A percentile compares a stretch with the other conserved stretches of the same genome.
phyloP scores from a whole-genome alignment of 2,797 vertebrate genomes.

The Carcharodon carcharias region DNA sequence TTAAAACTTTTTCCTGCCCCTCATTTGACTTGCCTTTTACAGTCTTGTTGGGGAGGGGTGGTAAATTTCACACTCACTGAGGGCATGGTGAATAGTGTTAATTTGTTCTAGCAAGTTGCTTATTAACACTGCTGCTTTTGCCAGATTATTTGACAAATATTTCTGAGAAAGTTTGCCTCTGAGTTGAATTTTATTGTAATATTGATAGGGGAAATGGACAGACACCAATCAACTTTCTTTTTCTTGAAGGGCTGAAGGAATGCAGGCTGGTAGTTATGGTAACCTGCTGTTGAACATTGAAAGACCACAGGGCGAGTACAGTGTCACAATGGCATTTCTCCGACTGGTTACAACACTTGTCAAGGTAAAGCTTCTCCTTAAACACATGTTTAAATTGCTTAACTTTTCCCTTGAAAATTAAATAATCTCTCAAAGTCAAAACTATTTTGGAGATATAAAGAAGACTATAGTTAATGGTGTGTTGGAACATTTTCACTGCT shows the following conservation, averaged over 20 bases:
- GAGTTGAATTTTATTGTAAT: background rate
- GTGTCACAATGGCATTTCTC: constrained; percentile 85
- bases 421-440: background rate
- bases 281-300: constrained; percentile 86
- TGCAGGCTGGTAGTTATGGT: constrained; percentile 94
- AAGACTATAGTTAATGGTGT: background rate
- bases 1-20: background rate
- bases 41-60: background rate
- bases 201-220: background rate
- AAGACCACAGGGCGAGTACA: constrained; percentile 87
- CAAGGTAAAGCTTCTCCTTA: constrained; percentile 63
- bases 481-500: background rate
- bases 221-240: background rate
- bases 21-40: background rate
- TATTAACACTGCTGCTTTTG: background rate
- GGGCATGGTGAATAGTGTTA: background rate
- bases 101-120: background rate
- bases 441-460: background rate
- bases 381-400: constrained; percentile 2
- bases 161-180: background rate
- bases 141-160: background rate
- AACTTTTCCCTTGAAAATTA: background rate
- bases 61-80: background rate
- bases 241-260: constrained; percentile 79
- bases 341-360: constrained; percentile 84